Evolutionary conservation across 2,888 invertebrate genomes (phyloP).

Genomic region (Cantharis rufa): DNA sequence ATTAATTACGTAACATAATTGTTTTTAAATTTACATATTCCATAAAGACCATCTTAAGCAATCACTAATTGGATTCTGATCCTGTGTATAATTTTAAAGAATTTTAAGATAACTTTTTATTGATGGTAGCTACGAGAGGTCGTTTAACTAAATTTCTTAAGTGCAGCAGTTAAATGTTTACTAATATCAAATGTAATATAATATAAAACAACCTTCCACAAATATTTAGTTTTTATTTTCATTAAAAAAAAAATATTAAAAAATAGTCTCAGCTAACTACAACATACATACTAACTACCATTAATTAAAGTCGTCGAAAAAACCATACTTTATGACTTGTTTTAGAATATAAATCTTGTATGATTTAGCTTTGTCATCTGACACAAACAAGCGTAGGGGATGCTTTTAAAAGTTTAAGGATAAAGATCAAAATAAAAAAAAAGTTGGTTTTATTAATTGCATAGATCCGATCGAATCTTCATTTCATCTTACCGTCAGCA

Average conservation of each 20-base stretch:
- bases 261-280: background rate
- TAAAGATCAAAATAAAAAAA: background rate
- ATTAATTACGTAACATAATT: background rate
- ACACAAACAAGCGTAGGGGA: background rate
- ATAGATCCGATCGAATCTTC: background rate
- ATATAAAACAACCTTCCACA: background rate
- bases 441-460: background rate
- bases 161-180: background rate
- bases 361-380: slow-evolving; percentile 4
- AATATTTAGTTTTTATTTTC: background rate
- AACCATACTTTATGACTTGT: background rate
- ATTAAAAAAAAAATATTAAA: background rate
- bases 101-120: background rate
- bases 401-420: background rate
- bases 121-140: background rate
- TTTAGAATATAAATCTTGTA: background rate
- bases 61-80: background rate
- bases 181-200: background rate
- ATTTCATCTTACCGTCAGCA: background rate
- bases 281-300: background rate
- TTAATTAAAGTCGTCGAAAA: slow-evolving; percentile 1
- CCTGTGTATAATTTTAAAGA: background rate
- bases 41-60: background rate
- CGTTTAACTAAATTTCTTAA: background rate
- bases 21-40: background rate